A percentile compares a stretch with the other conserved stretches of the same genome.
Evolutionary conservation across 37 sponge, comb jelly and placozoan genomes (phyloP).

Genomic region (Spongia lamella): DNA sequence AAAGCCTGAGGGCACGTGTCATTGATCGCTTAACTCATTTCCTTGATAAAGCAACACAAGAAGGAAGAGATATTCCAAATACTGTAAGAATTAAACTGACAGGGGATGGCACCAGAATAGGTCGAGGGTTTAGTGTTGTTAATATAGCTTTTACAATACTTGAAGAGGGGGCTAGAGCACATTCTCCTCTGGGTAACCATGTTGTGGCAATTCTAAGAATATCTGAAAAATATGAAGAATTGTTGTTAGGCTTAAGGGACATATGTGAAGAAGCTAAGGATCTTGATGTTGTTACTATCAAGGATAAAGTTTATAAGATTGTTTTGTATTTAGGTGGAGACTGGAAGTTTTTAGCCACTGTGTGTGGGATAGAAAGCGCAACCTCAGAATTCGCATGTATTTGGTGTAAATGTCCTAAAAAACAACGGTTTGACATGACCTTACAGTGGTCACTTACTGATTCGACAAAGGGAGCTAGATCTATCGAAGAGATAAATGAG

Average conservation of each 20-base stretch:
- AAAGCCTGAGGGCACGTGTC: not conserved
- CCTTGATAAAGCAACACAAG: not conserved
- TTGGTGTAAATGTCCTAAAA: conserved; percentile 38
- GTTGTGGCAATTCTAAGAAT: conserved; percentile 12
- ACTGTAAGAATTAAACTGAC: conserved; percentile 24
- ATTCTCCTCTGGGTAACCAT: conserved; percentile 28
- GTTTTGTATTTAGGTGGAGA: conserved; percentile 36
- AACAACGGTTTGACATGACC: conserved; percentile 6
- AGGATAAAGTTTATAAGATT: conserved; percentile 1
- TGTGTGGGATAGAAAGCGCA: conserved; percentile 33
- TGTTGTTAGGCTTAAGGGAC: conserved; percentile 28
- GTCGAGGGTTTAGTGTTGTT: conserved; percentile 10
- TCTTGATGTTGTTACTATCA: not conserved
- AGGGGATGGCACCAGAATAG: conserved; percentile 44
- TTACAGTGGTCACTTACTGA: conserved; percentile 24
- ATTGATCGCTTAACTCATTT: not conserved
- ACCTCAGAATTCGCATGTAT: conserved; percentile 28
- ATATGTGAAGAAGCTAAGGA: conserved; percentile 8
- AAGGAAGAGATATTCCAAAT: conserved; percentile 1
- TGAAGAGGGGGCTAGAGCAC: conserved; percentile 12
- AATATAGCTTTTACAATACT: conserved; percentile 32
- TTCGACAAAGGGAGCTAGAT: conserved; percentile 23
- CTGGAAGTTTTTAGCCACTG: conserved; percentile 40
- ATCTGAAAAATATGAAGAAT: conserved; percentile 25
- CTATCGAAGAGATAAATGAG: conserved; percentile 18